These are phyloP conservation scores for Micropoecilia bifurca DNA, from an alignment of 2,797 vertebrate genomes.

Conservation along the genomic window DNA sequence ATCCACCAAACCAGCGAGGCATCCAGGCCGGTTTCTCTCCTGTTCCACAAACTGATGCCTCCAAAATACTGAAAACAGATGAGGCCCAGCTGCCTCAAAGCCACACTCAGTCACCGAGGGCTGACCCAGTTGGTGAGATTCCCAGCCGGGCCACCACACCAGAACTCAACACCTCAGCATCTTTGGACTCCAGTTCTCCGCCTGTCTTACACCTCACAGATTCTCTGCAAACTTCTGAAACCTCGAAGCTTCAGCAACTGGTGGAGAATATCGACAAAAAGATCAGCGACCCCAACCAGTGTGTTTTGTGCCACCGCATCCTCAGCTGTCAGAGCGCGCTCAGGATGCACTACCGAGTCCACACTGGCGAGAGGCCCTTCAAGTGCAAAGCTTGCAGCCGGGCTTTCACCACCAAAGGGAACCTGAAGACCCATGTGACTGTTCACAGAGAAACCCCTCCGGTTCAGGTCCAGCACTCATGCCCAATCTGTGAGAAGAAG, in stretches of 20 bases:
- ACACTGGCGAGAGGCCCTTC: slow-evolving; percentile 96
- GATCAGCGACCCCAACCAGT: slow-evolving; percentile 93
- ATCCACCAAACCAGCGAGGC: slow-evolving; percentile 87
- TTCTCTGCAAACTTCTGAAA: slow-evolving; percentile 93
- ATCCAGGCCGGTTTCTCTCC: slow-evolving; percentile 79
- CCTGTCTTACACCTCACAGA: slow-evolving; percentile 83
- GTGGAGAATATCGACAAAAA: slow-evolving; percentile 99
- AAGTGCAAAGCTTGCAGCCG: slow-evolving; percentile 97
- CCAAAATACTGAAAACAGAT: slow-evolving; percentile 82
- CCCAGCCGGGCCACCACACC: slow-evolving; percentile 61
- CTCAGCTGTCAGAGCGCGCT: slow-evolving; percentile 98
- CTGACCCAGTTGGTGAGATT: slow-evolving; percentile 57
- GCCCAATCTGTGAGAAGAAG: slow-evolving; percentile 98
- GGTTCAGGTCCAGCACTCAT: slow-evolving; percentile 93
- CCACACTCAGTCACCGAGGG: slow-evolving; percentile 67
- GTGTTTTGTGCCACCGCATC: slow-evolving; percentile 93
- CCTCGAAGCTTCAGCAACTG: slow-evolving; percentile 96
- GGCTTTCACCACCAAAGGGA: slow-evolving; percentile 98
- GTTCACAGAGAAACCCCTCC: slow-evolving; percentile 94
- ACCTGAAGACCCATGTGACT: slow-evolving; percentile 96
- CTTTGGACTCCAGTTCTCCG: slow-evolving; percentile 81
- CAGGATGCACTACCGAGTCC: slow-evolving; percentile 98
- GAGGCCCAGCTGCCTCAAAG: slow-evolving; percentile 81
- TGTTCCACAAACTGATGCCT: slow-evolving; percentile 70
- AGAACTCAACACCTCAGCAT: slow-evolving; percentile 74